phyloP scores from a whole-genome alignment of 1,140 invertebrate genomes.

The Cherax quadricarinatus region DNA sequence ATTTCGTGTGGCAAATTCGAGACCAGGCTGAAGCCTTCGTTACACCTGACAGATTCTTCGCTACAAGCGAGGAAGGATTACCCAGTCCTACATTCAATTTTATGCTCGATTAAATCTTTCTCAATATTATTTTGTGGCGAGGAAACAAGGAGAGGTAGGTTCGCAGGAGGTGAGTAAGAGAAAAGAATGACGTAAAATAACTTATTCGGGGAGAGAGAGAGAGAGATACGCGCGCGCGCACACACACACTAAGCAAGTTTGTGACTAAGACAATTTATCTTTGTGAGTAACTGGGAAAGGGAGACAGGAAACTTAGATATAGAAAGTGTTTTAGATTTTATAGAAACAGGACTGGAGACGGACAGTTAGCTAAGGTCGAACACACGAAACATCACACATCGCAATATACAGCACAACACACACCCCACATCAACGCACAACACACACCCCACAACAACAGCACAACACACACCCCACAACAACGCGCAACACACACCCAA shows the following conservation, averaged over 20 bases:
- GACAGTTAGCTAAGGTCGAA: too few relatives aligned
- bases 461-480: too few relatives aligned
- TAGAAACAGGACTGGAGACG: too few relatives aligned
- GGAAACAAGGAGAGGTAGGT: neutral
- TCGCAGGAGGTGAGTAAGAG: neutral
- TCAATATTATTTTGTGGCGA: neutral
- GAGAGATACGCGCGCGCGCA: neutral
- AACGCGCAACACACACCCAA: too few relatives aligned
- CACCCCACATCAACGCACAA: too few relatives aligned
- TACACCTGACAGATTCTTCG: neutral
- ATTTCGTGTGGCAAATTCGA: neutral
- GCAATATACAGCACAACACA: too few relatives aligned
- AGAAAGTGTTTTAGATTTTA: too few relatives aligned
- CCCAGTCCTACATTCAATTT: neutral
- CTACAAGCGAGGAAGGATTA: neutral
- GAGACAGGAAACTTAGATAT: too few relatives aligned
- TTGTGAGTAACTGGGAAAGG: too few relatives aligned
- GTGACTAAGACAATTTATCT: neutral
- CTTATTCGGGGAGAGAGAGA: constrained; percentile 6
- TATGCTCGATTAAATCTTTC: neutral
- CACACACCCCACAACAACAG: too few relatives aligned
- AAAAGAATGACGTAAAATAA: neutral
- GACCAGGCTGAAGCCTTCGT: neutral
- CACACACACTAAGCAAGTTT: neutral
- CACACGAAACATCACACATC: too few relatives aligned